Conservation (phyloP, 2,888 invertebrate species). For the Pasiphila rectangulata region DNA sequence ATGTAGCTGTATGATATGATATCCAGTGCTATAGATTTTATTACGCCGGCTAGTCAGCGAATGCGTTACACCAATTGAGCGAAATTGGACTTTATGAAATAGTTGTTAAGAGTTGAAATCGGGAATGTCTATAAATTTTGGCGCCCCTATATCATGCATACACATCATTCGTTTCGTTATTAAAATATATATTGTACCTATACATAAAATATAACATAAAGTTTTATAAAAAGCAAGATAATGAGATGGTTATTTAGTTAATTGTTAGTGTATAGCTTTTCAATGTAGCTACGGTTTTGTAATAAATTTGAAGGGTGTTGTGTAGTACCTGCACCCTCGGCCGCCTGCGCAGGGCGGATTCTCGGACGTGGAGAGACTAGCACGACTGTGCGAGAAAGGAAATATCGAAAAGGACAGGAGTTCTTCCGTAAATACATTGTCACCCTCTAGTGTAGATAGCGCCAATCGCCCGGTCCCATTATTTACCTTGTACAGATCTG, state of each 20-base stretch:
- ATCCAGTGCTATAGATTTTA: constrained; percentile 37
- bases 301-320: constrained; percentile 43
- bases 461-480: constrained; percentile 37
- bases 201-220: constrained; percentile 40
- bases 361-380: not conserved
- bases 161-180: constrained; percentile 70
- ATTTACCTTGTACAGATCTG: constrained; percentile 21
- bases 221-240: constrained; percentile 49
- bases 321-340: constrained; percentile 29
- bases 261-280: constrained; percentile 69
- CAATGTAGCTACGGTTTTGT: constrained; percentile 61
- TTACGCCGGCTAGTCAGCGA: constrained; percentile 44
- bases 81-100: constrained; percentile 29
- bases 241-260: constrained; percentile 61
- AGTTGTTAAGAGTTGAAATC: constrained; percentile 31
- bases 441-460: constrained; percentile 32
- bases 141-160: constrained; percentile 66
- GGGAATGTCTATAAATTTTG: constrained; percentile 29
- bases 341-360: constrained; percentile 37
- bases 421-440: constrained; percentile 16
- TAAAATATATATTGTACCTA: constrained; percentile 44
- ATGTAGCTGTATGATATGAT: constrained; percentile 22
- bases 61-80: constrained; percentile 32
- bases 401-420: constrained; percentile 4
- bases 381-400: constrained; percentile 4